Evolutionary conservation across 2,113 vertebrate genomes (phyloP).

Genomic region (Albula glossodonta): DNA sequence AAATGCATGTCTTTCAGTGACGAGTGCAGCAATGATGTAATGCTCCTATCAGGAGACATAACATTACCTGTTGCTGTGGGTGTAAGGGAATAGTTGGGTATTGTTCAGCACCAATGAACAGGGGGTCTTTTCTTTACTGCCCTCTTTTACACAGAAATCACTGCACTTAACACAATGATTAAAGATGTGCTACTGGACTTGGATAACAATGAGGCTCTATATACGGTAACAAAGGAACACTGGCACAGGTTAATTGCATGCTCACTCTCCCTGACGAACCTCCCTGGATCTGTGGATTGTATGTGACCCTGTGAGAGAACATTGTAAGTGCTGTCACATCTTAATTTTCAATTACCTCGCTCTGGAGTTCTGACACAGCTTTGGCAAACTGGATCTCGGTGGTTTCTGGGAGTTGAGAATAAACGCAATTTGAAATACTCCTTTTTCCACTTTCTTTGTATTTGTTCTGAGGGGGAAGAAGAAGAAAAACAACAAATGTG

Average conservation of each 20-base stretch:
- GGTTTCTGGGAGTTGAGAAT: constrained; percentile 60
- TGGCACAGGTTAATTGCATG: background rate
- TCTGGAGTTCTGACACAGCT: constrained; percentile 52
- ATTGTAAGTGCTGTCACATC: background rate
- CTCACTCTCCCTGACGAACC: background rate
- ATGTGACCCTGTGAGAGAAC: background rate
- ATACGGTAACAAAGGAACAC: background rate
- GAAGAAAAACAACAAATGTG: no score
- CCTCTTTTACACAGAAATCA: background rate
- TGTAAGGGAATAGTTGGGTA: background rate
- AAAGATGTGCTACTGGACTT: background rate
- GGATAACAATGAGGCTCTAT: background rate
- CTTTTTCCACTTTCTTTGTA: constrained; percentile 63
- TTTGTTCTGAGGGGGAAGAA: constrained; percentile 52
- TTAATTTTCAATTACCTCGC: constrained; percentile 43
- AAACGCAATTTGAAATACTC: constrained; percentile 54
- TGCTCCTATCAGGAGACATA: background rate
- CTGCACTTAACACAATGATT: background rate
- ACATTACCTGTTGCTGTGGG: background rate
- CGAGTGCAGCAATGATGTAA: background rate
- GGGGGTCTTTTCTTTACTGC: background rate
- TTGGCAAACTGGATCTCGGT: constrained; percentile 55
- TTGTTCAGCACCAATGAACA: background rate
- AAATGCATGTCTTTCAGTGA: background rate
- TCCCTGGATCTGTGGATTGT: background rate